phyloP scores from a whole-genome alignment of 2,797 vertebrate species.

The Danionella dracula region DNA sequence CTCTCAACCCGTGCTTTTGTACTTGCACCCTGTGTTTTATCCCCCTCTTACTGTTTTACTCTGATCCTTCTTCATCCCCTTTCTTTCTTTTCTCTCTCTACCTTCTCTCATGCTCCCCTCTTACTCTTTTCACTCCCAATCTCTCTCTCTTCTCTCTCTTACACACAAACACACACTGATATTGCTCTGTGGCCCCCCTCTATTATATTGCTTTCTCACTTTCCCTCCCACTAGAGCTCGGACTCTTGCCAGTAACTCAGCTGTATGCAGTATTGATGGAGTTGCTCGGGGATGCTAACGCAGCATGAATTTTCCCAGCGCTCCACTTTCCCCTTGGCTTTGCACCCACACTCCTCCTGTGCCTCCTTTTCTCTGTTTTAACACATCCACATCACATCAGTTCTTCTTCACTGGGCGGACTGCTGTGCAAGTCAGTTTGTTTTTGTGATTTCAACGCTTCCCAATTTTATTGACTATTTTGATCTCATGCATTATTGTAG shows the following conservation, averaged over 20 bases:
- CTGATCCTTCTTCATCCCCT: slow-evolving; percentile 47
- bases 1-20: slow-evolving; percentile 46
- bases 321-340: slow-evolving; percentile 43
- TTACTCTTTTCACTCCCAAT: too few species aligned
- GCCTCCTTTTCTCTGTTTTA: not conserved
- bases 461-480: slow-evolving; percentile 22
- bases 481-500: not conserved
- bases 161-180: too few species aligned
- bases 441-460: slow-evolving; percentile 32
- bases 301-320: slow-evolving; percentile 72
- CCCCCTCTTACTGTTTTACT: slow-evolving; percentile 43
- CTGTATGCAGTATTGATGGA: slow-evolving; percentile 83
- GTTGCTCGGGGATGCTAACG: slow-evolving; percentile 82
- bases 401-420: not conserved
- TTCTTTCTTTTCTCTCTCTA: slow-evolving; percentile 50
- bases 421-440: not conserved
- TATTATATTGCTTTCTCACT: not conserved
- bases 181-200: too few species aligned
- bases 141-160: slow-evolving; percentile 37
- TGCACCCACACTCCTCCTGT: slow-evolving; percentile 4
- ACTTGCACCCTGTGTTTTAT: slow-evolving; percentile 47
- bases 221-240: slow-evolving; percentile 46
- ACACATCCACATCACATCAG: slow-evolving; percentile 3
- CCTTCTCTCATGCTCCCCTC: too few species aligned
- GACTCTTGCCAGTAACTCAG: slow-evolving; percentile 71